Percentiles rank a stretch among this genome's conserved stretches.
Conservation (phyloP, 2,797 vertebrate genomes). For the Eulemur mongoz region DNA sequence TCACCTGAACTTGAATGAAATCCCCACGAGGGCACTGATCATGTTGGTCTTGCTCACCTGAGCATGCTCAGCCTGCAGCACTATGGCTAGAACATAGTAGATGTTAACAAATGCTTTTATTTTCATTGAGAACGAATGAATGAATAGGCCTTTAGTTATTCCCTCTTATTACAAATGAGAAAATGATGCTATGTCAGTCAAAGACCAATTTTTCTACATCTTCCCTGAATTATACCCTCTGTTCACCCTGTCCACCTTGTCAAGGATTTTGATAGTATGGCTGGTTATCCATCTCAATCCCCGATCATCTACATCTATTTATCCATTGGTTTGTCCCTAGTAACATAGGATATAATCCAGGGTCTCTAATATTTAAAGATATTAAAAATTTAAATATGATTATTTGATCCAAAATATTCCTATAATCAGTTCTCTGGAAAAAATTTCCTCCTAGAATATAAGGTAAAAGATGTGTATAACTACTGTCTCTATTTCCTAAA, state of each 20-base stretch:
- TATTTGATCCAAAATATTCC: neutral
- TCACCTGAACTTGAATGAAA: neutral
- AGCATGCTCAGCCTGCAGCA: neutral
- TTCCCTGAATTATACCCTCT: neutral
- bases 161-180: neutral
- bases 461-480: neutral
- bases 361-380: neutral
- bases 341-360: neutral
- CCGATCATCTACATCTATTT: neutral
- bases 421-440: neutral
- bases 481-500: neutral
- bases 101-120: neutral
- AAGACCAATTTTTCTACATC: neutral
- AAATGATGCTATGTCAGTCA: rapidly evolving
- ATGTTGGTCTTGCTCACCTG: rapidly evolving
- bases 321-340: neutral
- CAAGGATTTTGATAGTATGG: neutral
- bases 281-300: neutral
- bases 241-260: rapidly evolving
- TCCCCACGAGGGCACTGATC: rapidly evolving
- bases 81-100: rapidly evolving
- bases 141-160: neutral
- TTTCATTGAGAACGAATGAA: neutral
- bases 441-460: neutral
- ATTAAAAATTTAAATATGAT: neutral